phyloP scores from a whole-genome alignment of 2,797 vertebrate species.

The Staurois parvus region DNA sequence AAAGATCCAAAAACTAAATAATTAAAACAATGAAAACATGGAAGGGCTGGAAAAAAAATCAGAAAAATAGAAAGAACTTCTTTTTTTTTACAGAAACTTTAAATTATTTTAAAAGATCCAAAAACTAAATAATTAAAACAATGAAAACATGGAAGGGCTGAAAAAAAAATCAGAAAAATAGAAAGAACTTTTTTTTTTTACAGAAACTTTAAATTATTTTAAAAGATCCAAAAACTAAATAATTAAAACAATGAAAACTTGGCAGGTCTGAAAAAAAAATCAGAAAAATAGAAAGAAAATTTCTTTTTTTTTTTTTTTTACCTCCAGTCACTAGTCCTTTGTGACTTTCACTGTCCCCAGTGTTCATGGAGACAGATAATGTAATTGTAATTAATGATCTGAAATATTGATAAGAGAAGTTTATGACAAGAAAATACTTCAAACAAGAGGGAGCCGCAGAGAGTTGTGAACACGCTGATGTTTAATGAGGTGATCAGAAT shows the following conservation, averaged over 20 bases:
- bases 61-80: background rate
- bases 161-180: background rate
- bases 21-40: background rate
- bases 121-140: too few relatives aligned
- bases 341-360: conserved; percentile 5
- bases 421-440: conserved; percentile 29
- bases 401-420: conserved; percentile 31
- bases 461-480: conserved; percentile 31
- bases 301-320: too few relatives aligned
- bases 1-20: too few relatives aligned
- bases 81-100: too few relatives aligned
- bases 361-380: conserved; percentile 31
- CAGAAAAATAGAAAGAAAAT: background rate
- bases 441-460: conserved; percentile 22
- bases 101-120: too few relatives aligned
- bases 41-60: background rate
- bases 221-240: too few relatives aligned
- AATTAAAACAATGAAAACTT: background rate
- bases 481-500: conserved; percentile 40
- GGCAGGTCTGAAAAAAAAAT: background rate
- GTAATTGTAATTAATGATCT: conserved; percentile 51
- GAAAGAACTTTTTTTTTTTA: too few relatives aligned
- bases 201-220: too few relatives aligned
- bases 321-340: background rate
- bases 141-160: background rate